Evolutionary conservation across 2,888 invertebrate species (phyloP).

Genomic region (Drosophila maculinotata): DNA sequence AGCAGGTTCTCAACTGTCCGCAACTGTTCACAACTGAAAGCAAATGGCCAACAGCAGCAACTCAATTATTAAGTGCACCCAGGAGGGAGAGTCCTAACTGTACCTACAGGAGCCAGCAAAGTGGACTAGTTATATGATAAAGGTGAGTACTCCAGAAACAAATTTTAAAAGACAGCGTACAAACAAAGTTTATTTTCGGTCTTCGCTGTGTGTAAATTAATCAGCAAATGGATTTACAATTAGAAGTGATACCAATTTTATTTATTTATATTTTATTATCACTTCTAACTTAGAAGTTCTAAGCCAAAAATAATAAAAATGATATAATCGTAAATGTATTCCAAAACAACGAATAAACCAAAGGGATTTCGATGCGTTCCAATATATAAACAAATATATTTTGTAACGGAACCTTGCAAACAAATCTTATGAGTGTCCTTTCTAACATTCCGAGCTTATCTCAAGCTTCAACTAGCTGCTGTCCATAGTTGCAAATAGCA

Average conservation of each 20-base stretch:
- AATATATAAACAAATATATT: neutral
- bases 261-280: no score
- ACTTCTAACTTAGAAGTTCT: no score
- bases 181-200: no score
- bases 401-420: neutral
- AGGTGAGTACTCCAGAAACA: no score
- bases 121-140: neutral
- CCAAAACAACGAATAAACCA: no score
- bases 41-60: slow-evolving; percentile 54
- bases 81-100: neutral
- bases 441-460: slow-evolving; percentile 13
- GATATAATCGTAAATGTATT: no score
- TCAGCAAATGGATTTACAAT: no score
- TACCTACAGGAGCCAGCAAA: neutral
- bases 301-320: no score
- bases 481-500: slow-evolving; percentile 16
- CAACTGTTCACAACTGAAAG: slow-evolving; percentile 13
- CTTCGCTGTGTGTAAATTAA: no score
- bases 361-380: no score
- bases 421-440: slow-evolving; percentile 7
- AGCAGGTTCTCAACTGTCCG: slow-evolving; percentile 1
- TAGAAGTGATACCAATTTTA: no score
- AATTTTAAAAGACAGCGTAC: no score
- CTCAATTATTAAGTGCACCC: slow-evolving; percentile 64
- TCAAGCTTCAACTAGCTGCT: slow-evolving; percentile 2